Conservation (phyloP, 2,797 vertebrate genomes). For the Gallinago stenura region DNA sequence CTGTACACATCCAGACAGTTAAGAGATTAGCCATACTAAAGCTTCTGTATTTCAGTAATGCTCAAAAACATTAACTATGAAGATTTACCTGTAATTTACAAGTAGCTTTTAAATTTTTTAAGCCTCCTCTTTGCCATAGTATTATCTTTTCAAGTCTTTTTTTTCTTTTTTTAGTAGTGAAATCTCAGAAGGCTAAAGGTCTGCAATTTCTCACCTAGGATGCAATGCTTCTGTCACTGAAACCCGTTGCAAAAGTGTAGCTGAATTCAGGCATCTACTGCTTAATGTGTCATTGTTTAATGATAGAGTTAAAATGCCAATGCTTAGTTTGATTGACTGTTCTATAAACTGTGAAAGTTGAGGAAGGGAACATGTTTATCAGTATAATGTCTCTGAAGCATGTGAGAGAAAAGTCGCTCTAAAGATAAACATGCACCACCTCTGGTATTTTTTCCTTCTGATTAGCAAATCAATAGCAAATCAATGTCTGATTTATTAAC, state of each 20-base stretch:
- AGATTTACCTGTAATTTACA: not conserved
- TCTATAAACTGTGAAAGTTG: not conserved
- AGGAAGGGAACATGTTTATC: not conserved
- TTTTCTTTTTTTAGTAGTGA: not conserved
- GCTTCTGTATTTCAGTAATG: not conserved
- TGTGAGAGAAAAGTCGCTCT: not conserved
- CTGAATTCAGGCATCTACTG: not conserved
- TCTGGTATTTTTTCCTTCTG: not conserved
- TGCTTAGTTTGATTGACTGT: not conserved
- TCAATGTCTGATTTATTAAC: not conserved
- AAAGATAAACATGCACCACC: not conserved
- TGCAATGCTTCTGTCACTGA: not conserved
- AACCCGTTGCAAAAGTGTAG: not conserved
- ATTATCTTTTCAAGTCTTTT: not conserved
- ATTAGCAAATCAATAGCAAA: not conserved
- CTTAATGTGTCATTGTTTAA: not conserved
- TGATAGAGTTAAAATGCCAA: not conserved
- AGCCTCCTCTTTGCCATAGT: not conserved
- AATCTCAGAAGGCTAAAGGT: not conserved
- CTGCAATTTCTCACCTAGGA: not conserved
- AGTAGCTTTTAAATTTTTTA: not conserved
- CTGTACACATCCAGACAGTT: not conserved
- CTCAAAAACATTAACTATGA: not conserved
- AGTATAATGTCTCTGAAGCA: not conserved
- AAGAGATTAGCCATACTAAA: not conserved